Conservation (phyloP, 1,140 invertebrate genomes). For the Scaptodrosophila lebanonensis region DNA sequence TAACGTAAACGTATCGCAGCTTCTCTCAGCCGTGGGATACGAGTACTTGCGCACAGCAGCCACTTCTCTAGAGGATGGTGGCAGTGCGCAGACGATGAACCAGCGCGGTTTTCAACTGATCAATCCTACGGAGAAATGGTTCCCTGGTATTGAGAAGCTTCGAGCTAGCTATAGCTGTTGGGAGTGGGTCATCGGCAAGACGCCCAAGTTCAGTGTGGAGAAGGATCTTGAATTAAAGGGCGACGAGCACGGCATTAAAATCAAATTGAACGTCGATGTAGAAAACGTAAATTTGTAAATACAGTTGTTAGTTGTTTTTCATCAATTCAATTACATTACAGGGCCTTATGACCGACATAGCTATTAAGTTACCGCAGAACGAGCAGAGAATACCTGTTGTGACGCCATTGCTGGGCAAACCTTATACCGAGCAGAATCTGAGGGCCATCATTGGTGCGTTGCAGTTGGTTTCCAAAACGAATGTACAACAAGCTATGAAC, state of each 20-base stretch:
- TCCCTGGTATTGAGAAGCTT: conserved; percentile 86
- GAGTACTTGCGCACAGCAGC: conserved; percentile 87
- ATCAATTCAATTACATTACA: conserved; percentile 14
- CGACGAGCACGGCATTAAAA: conserved; percentile 55
- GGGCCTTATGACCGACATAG: conserved; percentile 68
- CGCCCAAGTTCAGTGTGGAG: conserved; percentile 87
- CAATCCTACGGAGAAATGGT: conserved; percentile 92
- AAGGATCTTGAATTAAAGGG: conserved; percentile 69
- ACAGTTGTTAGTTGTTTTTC: background rate
- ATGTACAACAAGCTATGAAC: conserved; percentile 75
- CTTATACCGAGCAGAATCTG: conserved; percentile 68
- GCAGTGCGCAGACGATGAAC: conserved; percentile 81
- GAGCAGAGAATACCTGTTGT: conserved; percentile 68
- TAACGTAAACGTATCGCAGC: conserved; percentile 82
- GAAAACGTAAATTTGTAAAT: conserved; percentile 49
- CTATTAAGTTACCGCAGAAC: conserved; percentile 54
- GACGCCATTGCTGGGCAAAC: conserved; percentile 57
- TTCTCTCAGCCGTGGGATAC: conserved; percentile 87
- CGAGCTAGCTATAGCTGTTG: conserved; percentile 84
- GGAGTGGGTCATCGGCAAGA: conserved; percentile 93
- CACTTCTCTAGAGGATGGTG: conserved; percentile 83
- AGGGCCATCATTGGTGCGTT: conserved; percentile 66
- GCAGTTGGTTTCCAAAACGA: conserved; percentile 65
- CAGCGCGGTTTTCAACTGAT: conserved; percentile 89
- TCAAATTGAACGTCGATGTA: conserved; percentile 65